These are phyloP conservation scores for Luffia ferchaultella DNA, from an alignment of 2,888 invertebrate species.

Conservation along the genomic window DNA sequence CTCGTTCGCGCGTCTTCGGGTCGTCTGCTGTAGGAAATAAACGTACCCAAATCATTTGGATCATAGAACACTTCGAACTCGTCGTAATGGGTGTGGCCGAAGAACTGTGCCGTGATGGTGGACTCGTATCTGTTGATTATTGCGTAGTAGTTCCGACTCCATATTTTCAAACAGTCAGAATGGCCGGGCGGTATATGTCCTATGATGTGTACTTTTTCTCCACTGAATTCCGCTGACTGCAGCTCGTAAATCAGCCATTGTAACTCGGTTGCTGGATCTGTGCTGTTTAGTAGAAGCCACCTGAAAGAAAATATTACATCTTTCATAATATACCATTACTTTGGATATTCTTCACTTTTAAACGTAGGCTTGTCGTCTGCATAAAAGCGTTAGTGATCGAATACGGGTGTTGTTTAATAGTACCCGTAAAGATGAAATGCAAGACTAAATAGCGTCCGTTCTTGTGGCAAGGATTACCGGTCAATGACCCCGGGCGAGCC, in stretches of 20 bases:
- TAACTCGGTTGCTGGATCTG: conserved; percentile 94
- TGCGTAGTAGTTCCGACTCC: conserved; percentile 94
- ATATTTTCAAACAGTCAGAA: conserved; percentile 91
- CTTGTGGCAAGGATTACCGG: no score
- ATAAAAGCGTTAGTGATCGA: no score
- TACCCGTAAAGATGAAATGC: no score
- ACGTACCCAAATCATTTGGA: conserved; percentile 76
- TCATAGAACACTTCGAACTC: conserved; percentile 95
- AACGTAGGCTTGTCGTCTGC: no score
- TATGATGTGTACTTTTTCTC: conserved; percentile 96
- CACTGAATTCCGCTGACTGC: conserved; percentile 91
- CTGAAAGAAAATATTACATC: conserved; percentile 38
- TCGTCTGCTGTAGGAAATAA: no score
- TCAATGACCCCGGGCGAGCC: no score
- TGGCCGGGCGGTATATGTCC: conserved; percentile 97
- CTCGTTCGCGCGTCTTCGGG: no score
- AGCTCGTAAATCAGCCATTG: conserved; percentile 96
- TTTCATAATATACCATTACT: no score
- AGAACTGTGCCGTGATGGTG: conserved; percentile 91
- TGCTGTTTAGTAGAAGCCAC: conserved; percentile 93
- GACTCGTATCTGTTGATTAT: conserved; percentile 89
- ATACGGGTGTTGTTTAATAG: no score
- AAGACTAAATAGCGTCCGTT: no score
- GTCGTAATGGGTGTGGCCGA: conserved; percentile 94
- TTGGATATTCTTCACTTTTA: no score